Conservation (phyloP, 92 coral and sea anemone genomes). For the Desmophyllum pertusum region DNA sequence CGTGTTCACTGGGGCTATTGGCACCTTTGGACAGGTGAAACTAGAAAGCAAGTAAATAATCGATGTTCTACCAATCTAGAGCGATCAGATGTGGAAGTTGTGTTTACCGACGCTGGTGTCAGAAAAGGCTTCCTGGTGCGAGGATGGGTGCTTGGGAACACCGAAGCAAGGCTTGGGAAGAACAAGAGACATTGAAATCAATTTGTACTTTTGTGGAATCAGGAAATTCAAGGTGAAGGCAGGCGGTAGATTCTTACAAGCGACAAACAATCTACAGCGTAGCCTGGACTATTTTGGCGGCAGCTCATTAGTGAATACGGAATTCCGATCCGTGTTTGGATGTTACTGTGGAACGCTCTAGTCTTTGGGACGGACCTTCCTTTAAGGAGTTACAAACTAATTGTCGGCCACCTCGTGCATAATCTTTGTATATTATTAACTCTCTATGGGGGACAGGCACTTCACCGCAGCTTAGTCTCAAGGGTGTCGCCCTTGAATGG, state of each 20-base stretch:
- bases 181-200: slow-evolving; percentile 52
- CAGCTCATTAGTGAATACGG: neutral
- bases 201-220: slow-evolving; percentile 69
- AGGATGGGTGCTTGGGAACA: slow-evolving; percentile 51
- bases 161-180: slow-evolving; percentile 67
- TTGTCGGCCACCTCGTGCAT: too few relatives aligned
- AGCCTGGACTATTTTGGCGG: neutral
- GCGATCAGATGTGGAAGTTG: slow-evolving; percentile 40
- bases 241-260: slow-evolving; percentile 36
- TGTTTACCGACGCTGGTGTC: slow-evolving; percentile 68
- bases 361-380: too few relatives aligned
- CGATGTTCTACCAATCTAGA: slow-evolving; percentile 60
- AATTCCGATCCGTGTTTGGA: neutral
- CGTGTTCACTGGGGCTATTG: slow-evolving; percentile 36
- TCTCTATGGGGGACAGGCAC: too few relatives aligned
- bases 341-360: too few relatives aligned
- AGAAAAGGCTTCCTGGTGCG: slow-evolving; percentile 50
- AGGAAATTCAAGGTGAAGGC: slow-evolving; percentile 65
- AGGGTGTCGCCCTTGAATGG: too few relatives aligned
- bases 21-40: slow-evolving; percentile 54
- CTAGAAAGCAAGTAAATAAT: slow-evolving; percentile 53
- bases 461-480: too few relatives aligned
- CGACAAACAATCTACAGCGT: slow-evolving; percentile 1
- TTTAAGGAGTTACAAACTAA: too few relatives aligned
- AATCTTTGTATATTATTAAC: too few relatives aligned